Base-by-base conservation (phyloP, 2,888 invertebrate genomes). In the Eudasyphora cyanicolor region DNA sequence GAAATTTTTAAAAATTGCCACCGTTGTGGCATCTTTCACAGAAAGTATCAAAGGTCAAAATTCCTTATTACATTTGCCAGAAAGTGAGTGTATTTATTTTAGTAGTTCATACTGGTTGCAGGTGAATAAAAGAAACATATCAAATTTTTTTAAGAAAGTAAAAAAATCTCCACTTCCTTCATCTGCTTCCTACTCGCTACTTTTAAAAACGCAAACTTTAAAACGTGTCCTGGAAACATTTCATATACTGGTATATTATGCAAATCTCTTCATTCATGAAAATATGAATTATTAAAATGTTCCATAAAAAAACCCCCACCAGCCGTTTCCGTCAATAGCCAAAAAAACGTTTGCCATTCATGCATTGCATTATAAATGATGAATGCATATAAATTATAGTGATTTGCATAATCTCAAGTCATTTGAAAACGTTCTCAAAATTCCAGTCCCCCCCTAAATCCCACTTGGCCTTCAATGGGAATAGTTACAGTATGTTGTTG, bases 361-460 rank as follows among this genome's bases (percentile, higher is more conserved):
- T 60, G 29, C 60, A 57, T 27, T 24, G 8, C 60, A 29, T 60
- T 27, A 27, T 10, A 17, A 64, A 71, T n/a, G n/a, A 81, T 73
- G 60, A 19, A 24, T 81, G 73, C 38, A 80, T 75, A 70, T 62
- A 60, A 75, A 79, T 67, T 19, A 29, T n/a, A 2, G 17, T 21
- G 54, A 76, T 76, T 81, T 64, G 8, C 75, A 76, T 71, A 76
- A 81, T 51, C 71, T 27, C 38, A 35, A 42, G 64, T 76, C 60
- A 67, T 49, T 60, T 27, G 21, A 29, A 76, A 69, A 57, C 49
- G 49, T 49, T 62, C 51, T 14, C 29, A 14, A 60, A 24, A 27
- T 54, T 8, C n/a, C 54, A 27, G 24, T 57, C 27, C 49, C 27
- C 14, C 14, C 57, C 49, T 17, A 5, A 38, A 49, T n/a, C 45